Evolutionary conservation across 1,140 invertebrate species (phyloP).

Genomic region (Drosophila tristis): DNA sequence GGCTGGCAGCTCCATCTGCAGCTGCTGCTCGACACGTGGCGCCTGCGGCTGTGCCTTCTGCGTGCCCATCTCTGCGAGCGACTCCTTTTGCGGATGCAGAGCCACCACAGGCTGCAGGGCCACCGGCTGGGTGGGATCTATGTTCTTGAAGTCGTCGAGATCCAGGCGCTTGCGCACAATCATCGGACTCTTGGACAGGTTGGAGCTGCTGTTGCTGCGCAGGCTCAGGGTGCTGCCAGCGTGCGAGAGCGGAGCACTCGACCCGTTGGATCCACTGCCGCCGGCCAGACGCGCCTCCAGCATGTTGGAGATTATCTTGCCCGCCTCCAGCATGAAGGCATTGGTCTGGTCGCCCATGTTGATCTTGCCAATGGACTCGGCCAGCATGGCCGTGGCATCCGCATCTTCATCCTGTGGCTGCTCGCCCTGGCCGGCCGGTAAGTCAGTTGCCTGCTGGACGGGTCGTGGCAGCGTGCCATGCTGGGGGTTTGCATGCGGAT

Average conservation of each 20-base stretch:
- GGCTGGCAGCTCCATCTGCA: conserved; percentile 56
- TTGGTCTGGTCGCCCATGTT: conserved; percentile 79
- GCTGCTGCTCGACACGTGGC: conserved; percentile 40
- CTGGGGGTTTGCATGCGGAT: conserved; percentile 36
- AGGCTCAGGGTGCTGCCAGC: conserved; percentile 65
- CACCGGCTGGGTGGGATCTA: conserved; percentile 71
- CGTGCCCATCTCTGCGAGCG: conserved; percentile 6
- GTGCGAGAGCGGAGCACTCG: conserved; percentile 46
- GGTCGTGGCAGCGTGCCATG: conserved; percentile 38
- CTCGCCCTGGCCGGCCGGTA: conserved; percentile 9
- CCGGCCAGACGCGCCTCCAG: conserved; percentile 67
- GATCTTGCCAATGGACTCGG: conserved; percentile 72
- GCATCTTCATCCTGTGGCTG: conserved; percentile 11
- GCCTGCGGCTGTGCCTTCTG: conserved; percentile 54
- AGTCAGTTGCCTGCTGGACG: conserved; percentile 46
- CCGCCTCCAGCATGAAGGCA: conserved; percentile 78
- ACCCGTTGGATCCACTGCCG: conserved; percentile 15
- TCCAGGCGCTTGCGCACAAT: conserved; percentile 73
- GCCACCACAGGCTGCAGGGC: conserved; percentile 65
- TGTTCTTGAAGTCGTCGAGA: conserved; percentile 72
- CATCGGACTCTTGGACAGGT: conserved; percentile 76
- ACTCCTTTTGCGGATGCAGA: conserved; percentile 30
- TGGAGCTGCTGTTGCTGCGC: conserved; percentile 74
- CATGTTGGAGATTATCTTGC: conserved; percentile 82
- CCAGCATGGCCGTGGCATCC: conserved; percentile 70